Evolutionary conservation across 2,888 invertebrate species (phyloP).

Genomic region (Cosmopolites sordidus): DNA sequence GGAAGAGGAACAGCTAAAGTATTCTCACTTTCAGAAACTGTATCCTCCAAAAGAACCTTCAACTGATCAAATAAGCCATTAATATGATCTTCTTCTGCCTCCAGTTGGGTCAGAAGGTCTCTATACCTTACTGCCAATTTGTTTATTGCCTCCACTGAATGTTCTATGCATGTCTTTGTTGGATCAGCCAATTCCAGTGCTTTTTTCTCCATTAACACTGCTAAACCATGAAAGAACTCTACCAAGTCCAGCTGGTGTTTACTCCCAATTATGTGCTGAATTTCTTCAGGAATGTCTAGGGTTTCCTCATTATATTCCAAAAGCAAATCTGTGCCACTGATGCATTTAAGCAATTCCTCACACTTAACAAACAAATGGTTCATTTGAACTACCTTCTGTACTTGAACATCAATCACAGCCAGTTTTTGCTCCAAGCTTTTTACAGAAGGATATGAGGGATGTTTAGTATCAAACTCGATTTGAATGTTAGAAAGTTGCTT

Average conservation of each 20-base stretch:
- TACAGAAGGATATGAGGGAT: constrained; percentile 25
- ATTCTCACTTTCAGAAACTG: constrained; percentile 4
- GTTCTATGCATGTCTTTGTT: constrained; percentile 15
- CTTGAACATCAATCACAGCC: constrained; percentile 24
- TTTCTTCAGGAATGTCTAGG: constrained; percentile 17
- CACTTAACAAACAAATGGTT: constrained; percentile 30
- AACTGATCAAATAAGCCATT: constrained; percentile 8
- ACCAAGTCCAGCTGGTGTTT: constrained; percentile 26
- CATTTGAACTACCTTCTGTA: constrained; percentile 26
- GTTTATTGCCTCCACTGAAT: constrained; percentile 17
- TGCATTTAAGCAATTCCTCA: constrained; percentile 29
- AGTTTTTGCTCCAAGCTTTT: constrained; percentile 30
- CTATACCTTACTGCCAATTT: constrained; percentile 15
- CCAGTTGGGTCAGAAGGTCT: constrained; percentile 4
- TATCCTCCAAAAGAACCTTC: not conserved
- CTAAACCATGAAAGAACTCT: constrained; percentile 26
- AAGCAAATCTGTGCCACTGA: constrained; percentile 27
- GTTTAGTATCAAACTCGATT: constrained; percentile 26
- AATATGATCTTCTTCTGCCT: constrained; percentile 7
- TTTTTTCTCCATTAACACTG: constrained; percentile 28
- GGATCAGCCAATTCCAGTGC: constrained; percentile 31
- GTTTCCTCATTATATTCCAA: constrained; percentile 26
- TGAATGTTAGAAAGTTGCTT: constrained; percentile 15
- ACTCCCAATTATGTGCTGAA: constrained; percentile 6
- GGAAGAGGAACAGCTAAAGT: constrained; percentile 3